These are phyloP conservation scores for Chaetorhynchus papuensis DNA, from an alignment of 2,113 vertebrate genomes.

Conservation along the genomic window DNA sequence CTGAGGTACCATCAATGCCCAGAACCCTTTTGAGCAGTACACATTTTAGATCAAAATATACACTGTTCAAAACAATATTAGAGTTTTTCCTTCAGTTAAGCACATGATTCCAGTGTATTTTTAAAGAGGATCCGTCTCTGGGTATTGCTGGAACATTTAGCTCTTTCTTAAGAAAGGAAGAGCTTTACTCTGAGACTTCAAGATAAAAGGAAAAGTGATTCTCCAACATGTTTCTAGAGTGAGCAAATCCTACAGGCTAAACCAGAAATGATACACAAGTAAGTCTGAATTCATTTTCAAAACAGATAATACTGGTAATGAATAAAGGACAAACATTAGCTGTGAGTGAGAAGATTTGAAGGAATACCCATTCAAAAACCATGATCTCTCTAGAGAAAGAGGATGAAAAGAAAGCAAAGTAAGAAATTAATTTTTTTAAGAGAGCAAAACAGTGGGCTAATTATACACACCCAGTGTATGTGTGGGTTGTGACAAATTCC, in stretches of 20 bases:
- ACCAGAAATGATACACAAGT: neutral
- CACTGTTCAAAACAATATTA: neutral
- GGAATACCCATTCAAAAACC: neutral
- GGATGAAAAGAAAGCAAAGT: neutral
- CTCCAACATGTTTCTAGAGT: neutral
- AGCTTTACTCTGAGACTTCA: neutral
- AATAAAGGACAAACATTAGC: neutral
- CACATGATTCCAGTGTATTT: neutral
- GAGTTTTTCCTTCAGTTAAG: neutral
- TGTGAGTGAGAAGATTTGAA: neutral
- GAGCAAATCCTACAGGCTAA: neutral
- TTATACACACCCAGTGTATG: neutral
- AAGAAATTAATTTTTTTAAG: neutral
- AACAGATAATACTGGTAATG: neutral
- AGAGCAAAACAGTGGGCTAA: neutral
- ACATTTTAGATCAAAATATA: neutral
- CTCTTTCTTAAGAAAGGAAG: neutral
- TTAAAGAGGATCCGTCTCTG: neutral
- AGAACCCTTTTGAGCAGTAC: neutral
- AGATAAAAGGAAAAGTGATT: neutral
- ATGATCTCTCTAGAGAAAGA: neutral
- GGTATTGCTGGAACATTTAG: neutral
- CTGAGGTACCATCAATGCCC: neutral
- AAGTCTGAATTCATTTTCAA: neutral
- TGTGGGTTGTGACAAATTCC: neutral